Conservation (phyloP, 1,140 invertebrate genomes). For the Platyscapa corneri region DNA sequence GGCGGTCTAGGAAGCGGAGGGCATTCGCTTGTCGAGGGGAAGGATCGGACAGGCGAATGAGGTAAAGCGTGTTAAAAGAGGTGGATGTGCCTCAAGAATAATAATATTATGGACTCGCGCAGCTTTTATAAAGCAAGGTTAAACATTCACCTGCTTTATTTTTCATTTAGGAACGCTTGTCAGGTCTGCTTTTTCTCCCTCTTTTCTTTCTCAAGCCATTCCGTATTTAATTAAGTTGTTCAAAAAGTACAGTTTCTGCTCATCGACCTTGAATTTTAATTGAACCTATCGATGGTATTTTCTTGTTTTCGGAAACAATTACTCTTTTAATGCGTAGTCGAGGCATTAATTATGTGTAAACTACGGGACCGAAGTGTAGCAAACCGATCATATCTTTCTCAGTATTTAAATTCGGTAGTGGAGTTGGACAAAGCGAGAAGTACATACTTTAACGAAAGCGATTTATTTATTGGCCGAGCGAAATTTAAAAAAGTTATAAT, state of each 20-base stretch:
- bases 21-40: neutral
- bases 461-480: too few species aligned
- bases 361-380: neutral
- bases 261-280: constrained; percentile 50
- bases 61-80: constrained; percentile 32
- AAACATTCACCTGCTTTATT: constrained; percentile 37
- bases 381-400: too few species aligned
- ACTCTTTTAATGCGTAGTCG: neutral
- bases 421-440: too few species aligned
- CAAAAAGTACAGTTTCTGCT: constrained; percentile 33
- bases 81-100: constrained; percentile 38
- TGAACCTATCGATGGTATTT: constrained; percentile 31
- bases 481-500: too few species aligned
- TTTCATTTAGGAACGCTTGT: constrained; percentile 39
- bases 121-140: constrained; percentile 19
- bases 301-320: constrained; percentile 32
- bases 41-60: neutral
- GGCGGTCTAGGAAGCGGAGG: neutral
- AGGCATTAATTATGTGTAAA: neutral
- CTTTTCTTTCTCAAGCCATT: neutral
- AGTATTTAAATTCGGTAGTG: too few species aligned
- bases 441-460: too few species aligned
- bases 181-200: constrained; percentile 5
- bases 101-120: constrained; percentile 36
- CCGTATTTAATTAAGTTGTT: constrained; percentile 18